Evolutionary conservation across 2,113 vertebrate species (phyloP).

Genomic region (Gymnogyps californianus): DNA sequence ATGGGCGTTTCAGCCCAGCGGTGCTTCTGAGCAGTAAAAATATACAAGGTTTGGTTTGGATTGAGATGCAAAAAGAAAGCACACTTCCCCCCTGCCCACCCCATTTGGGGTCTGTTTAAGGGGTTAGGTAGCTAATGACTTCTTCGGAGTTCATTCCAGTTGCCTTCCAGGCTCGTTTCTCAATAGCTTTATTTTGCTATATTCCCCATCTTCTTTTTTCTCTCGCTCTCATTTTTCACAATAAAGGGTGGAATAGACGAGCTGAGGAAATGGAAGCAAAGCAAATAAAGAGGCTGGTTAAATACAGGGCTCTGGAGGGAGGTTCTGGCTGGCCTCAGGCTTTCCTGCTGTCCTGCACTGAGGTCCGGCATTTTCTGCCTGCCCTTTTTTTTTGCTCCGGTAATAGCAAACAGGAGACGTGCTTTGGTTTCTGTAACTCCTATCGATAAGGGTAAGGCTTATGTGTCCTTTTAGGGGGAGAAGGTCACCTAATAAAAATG

Average conservation of each 20-base stretch:
- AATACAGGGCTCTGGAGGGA: background rate
- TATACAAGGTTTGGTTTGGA: background rate
- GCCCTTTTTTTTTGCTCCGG: background rate
- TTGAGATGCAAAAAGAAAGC: background rate
- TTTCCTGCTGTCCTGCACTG: background rate
- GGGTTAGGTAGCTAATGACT: background rate
- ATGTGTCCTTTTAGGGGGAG: background rate
- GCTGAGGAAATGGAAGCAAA: background rate
- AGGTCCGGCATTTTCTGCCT: background rate
- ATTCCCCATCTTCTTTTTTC: background rate
- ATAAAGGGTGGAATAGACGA: background rate
- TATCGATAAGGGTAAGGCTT: background rate
- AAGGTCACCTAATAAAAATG: background rate
- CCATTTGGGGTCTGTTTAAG: background rate
- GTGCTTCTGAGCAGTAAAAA: background rate
- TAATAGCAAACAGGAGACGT: background rate
- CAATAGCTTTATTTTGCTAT: background rate
- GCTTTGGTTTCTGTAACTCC: background rate
- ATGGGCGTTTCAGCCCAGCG: background rate
- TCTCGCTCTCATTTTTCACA: background rate
- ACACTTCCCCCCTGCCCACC: fast-evolving
- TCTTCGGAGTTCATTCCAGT: background rate
- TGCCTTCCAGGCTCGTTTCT: background rate
- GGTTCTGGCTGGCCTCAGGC: background rate
- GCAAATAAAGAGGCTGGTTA: background rate